Conservation (phyloP, 2,888 invertebrate genomes). For the Eledona agricola region DNA sequence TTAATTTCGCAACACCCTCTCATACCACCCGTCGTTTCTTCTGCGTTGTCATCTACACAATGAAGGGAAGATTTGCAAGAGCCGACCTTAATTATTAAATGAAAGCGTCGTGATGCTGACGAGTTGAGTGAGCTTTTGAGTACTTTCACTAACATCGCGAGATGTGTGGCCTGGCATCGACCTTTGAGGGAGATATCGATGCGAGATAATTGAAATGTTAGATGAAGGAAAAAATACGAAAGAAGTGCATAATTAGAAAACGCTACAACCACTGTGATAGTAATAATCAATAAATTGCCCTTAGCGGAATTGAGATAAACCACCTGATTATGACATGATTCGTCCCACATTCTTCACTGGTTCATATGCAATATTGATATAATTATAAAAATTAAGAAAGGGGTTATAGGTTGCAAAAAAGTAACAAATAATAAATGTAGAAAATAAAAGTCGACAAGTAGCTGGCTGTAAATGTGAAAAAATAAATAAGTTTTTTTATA, state of each 20-base stretch:
- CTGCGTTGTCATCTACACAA: constrained; percentile 25
- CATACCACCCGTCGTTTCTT: constrained; percentile 20
- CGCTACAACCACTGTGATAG: constrained; percentile 11
- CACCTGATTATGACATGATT: constrained; percentile 39
- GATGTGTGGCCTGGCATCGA: not conserved
- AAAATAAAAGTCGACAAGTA: not conserved
- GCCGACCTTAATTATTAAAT: constrained; percentile 38
- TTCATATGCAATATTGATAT: constrained; percentile 5
- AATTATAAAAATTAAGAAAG: too few species aligned
- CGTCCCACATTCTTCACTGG: constrained; percentile 38
- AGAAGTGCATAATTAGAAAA: constrained; percentile 19
- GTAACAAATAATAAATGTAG: not conserved
- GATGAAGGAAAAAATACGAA: constrained; percentile 7
- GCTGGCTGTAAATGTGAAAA: not conserved
- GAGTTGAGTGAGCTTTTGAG: constrained; percentile 21
- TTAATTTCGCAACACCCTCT: constrained; percentile 30
- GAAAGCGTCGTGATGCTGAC: constrained; percentile 41
- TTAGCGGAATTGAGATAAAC: constrained; percentile 40
- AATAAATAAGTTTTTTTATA: not conserved
- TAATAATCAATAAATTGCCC: constrained; percentile 40
- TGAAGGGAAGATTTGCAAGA: constrained; percentile 19
- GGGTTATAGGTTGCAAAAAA: constrained; percentile 8
- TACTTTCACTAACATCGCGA: not conserved
- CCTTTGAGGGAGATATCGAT: constrained; percentile 6
- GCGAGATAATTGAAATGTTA: constrained; percentile 7